phyloP scores from a whole-genome alignment of 1,140 invertebrate species.

The Diorhabda carinulata region DNA sequence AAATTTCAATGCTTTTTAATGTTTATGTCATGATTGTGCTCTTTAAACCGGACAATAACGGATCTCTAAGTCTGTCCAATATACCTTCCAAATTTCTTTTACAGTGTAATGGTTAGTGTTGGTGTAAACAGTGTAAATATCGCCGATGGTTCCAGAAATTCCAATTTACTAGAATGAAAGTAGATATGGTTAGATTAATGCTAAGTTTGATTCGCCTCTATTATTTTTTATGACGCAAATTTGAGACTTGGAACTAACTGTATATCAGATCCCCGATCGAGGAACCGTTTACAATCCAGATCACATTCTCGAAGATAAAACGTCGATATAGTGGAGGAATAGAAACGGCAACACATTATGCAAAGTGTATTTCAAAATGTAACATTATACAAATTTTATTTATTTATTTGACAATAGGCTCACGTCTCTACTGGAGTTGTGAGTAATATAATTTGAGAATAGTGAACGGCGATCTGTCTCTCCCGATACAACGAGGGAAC shows the following conservation, averaged over 20 bases:
- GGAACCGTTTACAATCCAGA: slow-evolving; percentile 37
- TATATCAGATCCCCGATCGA: not conserved
- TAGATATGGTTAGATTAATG: too few species aligned
- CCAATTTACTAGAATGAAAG: too few species aligned
- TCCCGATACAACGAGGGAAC: slow-evolving; percentile 32
- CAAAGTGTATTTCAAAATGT: slow-evolving; percentile 49
- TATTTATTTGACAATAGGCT: slow-evolving; percentile 51
- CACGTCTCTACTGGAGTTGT: slow-evolving; percentile 43
- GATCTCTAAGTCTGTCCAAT: too few species aligned
- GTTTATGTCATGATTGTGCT: too few species aligned
- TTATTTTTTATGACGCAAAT: too few species aligned
- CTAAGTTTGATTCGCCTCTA: too few species aligned
- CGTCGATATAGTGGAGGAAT: slow-evolving; percentile 19
- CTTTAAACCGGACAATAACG: too few species aligned
- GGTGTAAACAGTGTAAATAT: too few species aligned
- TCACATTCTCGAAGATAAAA: slow-evolving; percentile 41
- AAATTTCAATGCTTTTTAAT: too few species aligned
- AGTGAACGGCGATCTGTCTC: slow-evolving; percentile 47
- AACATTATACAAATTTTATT: slow-evolving; percentile 49
- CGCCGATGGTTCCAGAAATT: too few species aligned
- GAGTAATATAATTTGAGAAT: slow-evolving; percentile 48
- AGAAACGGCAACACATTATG: slow-evolving; percentile 41
- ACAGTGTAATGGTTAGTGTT: too few species aligned
- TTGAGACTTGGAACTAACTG: not conserved
- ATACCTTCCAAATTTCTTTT: too few species aligned